Percentiles rank a stretch among this genome's conserved stretches.
These are phyloP conservation scores for Meda fulgida DNA, from an alignment of 2,797 vertebrate species.

Conservation along the genomic window DNA sequence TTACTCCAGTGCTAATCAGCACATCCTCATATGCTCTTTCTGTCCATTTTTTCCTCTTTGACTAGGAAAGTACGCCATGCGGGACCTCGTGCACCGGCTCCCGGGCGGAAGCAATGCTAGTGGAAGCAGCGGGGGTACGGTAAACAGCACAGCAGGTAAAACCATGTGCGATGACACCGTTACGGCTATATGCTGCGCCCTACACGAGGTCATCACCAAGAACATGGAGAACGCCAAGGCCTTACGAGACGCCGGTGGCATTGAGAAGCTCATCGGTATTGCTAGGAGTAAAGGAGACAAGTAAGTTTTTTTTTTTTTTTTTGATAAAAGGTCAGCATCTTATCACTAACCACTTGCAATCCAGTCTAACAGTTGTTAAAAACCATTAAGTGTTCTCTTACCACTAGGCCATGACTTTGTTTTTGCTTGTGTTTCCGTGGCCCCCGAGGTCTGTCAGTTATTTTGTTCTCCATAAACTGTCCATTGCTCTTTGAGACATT, in stretches of 20 bases:
- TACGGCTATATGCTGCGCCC: slow-evolving; percentile 86
- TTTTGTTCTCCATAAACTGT: slow-evolving; percentile 1
- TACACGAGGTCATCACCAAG: slow-evolving; percentile 91
- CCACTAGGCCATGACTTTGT: background rate
- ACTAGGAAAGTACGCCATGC: slow-evolving; percentile 97
- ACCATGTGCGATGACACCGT: slow-evolving; percentile 89
- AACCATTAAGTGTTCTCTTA: background rate
- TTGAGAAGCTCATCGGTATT: slow-evolving; percentile 87
- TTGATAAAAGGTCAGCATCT: background rate
- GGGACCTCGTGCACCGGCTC: slow-evolving; percentile 95
- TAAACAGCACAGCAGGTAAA: slow-evolving; percentile 83
- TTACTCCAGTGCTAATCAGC: slow-evolving; percentile 16
- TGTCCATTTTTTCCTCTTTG: slow-evolving; percentile 21
- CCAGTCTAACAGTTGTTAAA: background rate
- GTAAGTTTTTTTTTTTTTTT: slow-evolving; percentile 71
- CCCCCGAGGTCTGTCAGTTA: background rate
- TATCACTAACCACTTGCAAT: background rate
- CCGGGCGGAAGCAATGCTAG: slow-evolving; percentile 88
- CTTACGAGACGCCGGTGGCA: slow-evolving; percentile 87
- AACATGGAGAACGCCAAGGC: slow-evolving; percentile 91
- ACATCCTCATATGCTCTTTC: background rate
- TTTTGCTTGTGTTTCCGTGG: background rate
- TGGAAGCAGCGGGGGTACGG: slow-evolving; percentile 68
- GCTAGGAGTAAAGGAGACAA: slow-evolving; percentile 93
- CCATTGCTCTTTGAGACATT: background rate